Percentiles rank a stretch among this genome's conserved stretches.
phyloP scores from a whole-genome alignment of 2,888 invertebrate genomes.

The Orthosia cruda region DNA sequence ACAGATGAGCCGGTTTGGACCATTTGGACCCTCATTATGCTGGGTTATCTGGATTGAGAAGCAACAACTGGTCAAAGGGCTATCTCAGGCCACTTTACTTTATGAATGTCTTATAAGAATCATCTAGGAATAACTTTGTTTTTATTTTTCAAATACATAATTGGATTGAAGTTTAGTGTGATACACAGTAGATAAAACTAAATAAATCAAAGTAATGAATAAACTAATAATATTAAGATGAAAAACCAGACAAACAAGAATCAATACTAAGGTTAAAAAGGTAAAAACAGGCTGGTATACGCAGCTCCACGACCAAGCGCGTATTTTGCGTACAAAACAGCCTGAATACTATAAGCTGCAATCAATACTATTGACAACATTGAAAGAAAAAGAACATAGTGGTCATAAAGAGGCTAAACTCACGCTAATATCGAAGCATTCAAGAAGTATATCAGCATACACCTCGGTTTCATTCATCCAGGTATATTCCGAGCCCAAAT shows the following conservation, averaged over 20 bases:
- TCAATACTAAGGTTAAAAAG: too few species aligned
- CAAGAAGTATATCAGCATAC: conserved; percentile 89
- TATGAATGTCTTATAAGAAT: too few species aligned
- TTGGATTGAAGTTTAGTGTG: too few species aligned
- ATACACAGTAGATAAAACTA: background rate
- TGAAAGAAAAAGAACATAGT: background rate
- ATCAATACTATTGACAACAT: background rate
- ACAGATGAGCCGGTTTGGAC: conserved; percentile 86
- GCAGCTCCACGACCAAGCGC: too few species aligned
- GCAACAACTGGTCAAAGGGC: background rate
- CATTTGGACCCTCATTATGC: conserved; percentile 87
- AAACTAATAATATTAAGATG: background rate
- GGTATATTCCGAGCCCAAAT: conserved; percentile 84
- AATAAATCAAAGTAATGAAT: background rate
- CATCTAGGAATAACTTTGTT: too few species aligned
- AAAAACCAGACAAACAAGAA: too few species aligned
- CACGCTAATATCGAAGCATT: conserved; percentile 90
- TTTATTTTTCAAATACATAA: too few species aligned
- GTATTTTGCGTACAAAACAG: too few species aligned
- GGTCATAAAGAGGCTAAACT: conserved; percentile 68
- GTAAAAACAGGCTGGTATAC: too few species aligned
- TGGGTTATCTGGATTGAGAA: conserved; percentile 82
- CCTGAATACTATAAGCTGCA: too few species aligned
- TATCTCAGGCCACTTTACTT: too few species aligned
- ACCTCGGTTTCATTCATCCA: conserved; percentile 90